Evolutionary conservation across 2,113 vertebrate genomes (phyloP).

Genomic region (Barnardius zonarius): DNA sequence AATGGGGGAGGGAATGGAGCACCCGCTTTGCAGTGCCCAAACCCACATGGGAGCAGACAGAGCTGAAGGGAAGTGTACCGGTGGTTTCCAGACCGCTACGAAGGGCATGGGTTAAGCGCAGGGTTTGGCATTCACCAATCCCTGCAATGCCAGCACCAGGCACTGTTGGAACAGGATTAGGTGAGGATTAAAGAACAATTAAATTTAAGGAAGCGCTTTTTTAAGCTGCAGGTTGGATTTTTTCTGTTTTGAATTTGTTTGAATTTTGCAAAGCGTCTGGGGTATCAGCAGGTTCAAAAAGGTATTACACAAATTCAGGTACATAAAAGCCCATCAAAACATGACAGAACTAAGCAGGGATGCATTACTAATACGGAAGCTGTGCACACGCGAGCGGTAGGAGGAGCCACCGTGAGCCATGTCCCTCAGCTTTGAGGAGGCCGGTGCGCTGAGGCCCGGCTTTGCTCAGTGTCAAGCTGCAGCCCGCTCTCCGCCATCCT

Average conservation of each 20-base stretch:
- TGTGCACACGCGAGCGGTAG: fast-evolving
- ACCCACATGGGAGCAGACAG: neutral
- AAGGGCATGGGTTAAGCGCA: fast-evolving
- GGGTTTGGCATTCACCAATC: neutral
- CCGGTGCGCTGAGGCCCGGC: fast-evolving
- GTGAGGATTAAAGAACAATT: neutral
- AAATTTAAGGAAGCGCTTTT: neutral
- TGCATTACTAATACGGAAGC: fast-evolving
- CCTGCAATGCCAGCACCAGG: neutral
- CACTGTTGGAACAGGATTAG: neutral
- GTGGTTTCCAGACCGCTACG: neutral
- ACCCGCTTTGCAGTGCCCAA: neutral
- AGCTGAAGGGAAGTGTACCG: neutral
- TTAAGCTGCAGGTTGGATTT: neutral
- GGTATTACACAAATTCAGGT: fast-evolving
- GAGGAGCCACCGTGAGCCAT: fast-evolving
- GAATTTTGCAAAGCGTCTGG: neutral
- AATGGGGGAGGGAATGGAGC: fast-evolving
- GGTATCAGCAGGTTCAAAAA: neutral
- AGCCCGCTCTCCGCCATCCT: fast-evolving
- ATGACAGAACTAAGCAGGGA: fast-evolving
- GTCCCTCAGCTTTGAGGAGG: neutral
- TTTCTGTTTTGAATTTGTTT: neutral
- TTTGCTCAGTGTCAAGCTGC: fast-evolving
- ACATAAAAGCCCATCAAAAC: neutral